Evolutionary conservation across 2,113 vertebrate genomes (phyloP).

Genomic region (Aptenodytes patagonicus): DNA sequence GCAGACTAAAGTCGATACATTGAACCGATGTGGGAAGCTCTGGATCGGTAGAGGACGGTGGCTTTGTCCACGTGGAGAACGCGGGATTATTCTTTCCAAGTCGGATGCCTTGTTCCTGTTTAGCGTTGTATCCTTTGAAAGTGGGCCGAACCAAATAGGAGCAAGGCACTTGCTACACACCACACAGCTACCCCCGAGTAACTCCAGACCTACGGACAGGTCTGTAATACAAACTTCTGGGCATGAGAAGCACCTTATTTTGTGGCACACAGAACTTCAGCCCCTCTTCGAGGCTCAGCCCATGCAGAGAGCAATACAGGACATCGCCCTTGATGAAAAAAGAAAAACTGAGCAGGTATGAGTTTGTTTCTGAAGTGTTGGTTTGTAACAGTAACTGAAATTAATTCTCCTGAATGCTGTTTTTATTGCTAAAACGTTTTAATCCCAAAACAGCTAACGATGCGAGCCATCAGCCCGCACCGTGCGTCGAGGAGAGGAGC

Average conservation of each 20-base stretch:
- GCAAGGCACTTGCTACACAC: background rate
- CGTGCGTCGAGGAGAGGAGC: background rate
- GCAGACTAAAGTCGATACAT: background rate
- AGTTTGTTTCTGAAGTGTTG: background rate
- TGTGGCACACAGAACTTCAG: accelerated
- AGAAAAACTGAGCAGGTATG: accelerated
- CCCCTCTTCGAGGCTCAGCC: background rate
- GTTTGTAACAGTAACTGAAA: background rate
- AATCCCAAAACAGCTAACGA: accelerated
- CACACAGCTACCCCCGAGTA: accelerated
- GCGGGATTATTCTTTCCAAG: background rate
- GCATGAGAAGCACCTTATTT: background rate
- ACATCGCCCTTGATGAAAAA: no score
- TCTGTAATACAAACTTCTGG: no score
- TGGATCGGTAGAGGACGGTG: background rate
- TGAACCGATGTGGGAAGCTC: background rate
- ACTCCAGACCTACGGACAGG: no score
- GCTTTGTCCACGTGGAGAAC: background rate
- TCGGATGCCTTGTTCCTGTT: background rate
- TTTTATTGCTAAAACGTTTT: background rate
- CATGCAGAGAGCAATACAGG: accelerated
- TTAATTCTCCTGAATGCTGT: accelerated
- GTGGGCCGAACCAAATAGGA: accelerated
- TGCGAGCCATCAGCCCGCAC: background rate
- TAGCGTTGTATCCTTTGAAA: background rate